Conservation (phyloP, 2,113 vertebrate genomes). For the Perca flavescens region DNA sequence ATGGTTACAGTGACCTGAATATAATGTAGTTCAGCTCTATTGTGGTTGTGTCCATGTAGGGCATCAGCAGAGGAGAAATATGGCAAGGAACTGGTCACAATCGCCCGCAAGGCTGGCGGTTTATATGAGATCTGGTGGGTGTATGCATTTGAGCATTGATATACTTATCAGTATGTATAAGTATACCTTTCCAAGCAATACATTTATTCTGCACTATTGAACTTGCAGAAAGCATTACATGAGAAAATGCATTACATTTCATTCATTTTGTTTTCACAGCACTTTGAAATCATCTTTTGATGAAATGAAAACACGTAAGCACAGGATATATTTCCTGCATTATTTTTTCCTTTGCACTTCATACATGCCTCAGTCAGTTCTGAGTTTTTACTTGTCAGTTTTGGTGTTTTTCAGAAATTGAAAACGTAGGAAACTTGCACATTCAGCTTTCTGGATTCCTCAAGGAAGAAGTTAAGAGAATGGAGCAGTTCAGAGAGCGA, state of each 20-base stretch:
- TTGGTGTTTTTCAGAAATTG: constrained; percentile 86
- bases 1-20: no score
- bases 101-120: constrained; percentile 91
- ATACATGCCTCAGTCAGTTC: not conserved
- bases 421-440: constrained; percentile 92
- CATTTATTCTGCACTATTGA: not conserved
- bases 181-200: not conserved
- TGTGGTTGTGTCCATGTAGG: constrained; percentile 73
- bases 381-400: not conserved
- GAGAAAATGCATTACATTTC: no score
- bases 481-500: constrained; percentile 93
- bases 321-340: not conserved
- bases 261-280: constrained; percentile 76
- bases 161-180: not conserved
- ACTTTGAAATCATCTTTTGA: constrained; percentile 92
- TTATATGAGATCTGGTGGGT: constrained; percentile 91
- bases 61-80: constrained; percentile 94
- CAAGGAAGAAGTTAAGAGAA: constrained; percentile 91
- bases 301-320: constrained; percentile 92
- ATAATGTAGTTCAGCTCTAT: not conserved
- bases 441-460: constrained; percentile 89
- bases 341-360: not conserved
- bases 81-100: constrained; percentile 92
- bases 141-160: not conserved
- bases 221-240: not conserved